Conservation (phyloP, 2,113 vertebrate species). For the Protomyctophum bolini region DNA sequence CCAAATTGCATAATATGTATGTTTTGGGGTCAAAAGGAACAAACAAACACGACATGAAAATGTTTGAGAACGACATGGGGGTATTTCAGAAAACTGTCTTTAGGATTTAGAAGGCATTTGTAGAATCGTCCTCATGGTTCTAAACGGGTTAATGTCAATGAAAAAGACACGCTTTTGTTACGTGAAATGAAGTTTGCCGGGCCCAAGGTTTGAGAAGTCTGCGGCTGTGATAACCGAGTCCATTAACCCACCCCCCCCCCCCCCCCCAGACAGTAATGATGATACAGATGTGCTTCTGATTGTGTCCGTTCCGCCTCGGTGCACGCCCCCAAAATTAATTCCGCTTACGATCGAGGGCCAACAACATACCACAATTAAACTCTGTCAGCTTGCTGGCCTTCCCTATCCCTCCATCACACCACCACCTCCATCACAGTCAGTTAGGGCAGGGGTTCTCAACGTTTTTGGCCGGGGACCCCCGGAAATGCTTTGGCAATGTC, state of each 20-base stretch:
- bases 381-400: neutral
- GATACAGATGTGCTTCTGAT: constrained; percentile 45
- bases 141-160: constrained; percentile 5
- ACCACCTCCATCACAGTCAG: constrained; percentile 6
- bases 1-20: too few relatives aligned
- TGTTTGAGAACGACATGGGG: too few relatives aligned
- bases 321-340: neutral
- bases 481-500: too few relatives aligned
- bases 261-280: constrained; percentile 17
- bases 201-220: constrained; percentile 4
- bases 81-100: too few relatives aligned
- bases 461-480: too few relatives aligned
- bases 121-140: too few relatives aligned
- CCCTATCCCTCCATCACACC: neutral
- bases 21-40: too few relatives aligned
- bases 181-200: neutral
- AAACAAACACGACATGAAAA: too few relatives aligned
- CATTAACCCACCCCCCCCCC: constrained; percentile 27
- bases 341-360: constrained; percentile 7
- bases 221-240: constrained; percentile 24
- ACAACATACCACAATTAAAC: constrained; percentile 44
- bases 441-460: too few relatives aligned
- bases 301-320: constrained; percentile 22
- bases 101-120: too few relatives aligned
- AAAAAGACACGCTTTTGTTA: neutral